Percentiles rank a stretch among this genome's conserved stretches.
Conservation (phyloP, 2,888 invertebrate species). For the Drosophila anomelani region DNA sequence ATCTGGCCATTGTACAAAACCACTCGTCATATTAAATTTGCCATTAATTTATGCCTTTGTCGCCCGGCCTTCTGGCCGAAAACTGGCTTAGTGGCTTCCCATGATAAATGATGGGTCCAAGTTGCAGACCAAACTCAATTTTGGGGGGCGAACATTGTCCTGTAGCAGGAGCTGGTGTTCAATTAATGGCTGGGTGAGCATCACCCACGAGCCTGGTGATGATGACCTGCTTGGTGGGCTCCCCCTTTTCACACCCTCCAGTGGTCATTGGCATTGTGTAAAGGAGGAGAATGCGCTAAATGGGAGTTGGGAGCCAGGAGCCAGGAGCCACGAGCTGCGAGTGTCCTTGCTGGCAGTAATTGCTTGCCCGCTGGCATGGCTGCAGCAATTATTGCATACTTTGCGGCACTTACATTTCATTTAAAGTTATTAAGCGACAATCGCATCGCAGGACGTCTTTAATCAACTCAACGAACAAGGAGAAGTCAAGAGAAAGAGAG, state of each 20-base stretch:
- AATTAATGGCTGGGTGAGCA: constrained; percentile 25
- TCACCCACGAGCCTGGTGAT: constrained; percentile 17
- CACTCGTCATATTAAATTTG: constrained; percentile 60
- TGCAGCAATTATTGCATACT: constrained; percentile 74
- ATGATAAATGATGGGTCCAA: constrained; percentile 34
- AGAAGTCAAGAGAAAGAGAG: neutral
- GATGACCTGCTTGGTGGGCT: constrained; percentile 23
- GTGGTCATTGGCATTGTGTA: constrained; percentile 51
- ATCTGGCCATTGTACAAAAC: constrained; percentile 50
- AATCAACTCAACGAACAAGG: constrained; percentile 40
- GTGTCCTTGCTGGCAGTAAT: constrained; percentile 30
- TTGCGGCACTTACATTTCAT: constrained; percentile 70
- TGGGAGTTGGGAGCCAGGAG: constrained; percentile 1
- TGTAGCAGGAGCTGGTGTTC: constrained; percentile 15
- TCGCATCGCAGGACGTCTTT: constrained; percentile 46
- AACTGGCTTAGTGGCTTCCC: constrained; percentile 40
- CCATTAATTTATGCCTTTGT: constrained; percentile 63
- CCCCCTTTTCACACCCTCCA: constrained; percentile 16
- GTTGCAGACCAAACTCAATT: constrained; percentile 18
- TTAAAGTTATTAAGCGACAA: constrained; percentile 68
- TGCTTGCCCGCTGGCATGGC: constrained; percentile 46
- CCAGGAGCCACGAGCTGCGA: neutral
- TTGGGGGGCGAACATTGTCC: neutral
- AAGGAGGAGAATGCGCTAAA: neutral
- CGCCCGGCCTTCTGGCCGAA: constrained; percentile 21